Evolutionary conservation across 1,140 invertebrate genomes (phyloP).

Genomic region (fruit fly (Drosophila melanogaster)): Release_6_plus_ISO1_MT NC_004354.4:3454501-3455000

Average conservation of each 20-base stretch:
- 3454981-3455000: slow-evolving; percentile 21
- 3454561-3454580: neutral
- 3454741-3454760: neutral
- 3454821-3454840: slow-evolving; percentile 6
- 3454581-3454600: slow-evolving; percentile 13
- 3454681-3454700: slow-evolving; percentile 55
- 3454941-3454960: too few relatives aligned
- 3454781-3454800: slow-evolving; percentile 32
- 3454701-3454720: slow-evolving; percentile 66
- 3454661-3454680: slow-evolving; percentile 74
- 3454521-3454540: slow-evolving; percentile 52
- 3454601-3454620: neutral
- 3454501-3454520: slow-evolving; percentile 81
- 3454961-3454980: neutral
- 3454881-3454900: too few relatives aligned
- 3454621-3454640: slow-evolving; percentile 16
- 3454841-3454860: neutral
- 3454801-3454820: slow-evolving; percentile 10
- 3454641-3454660: slow-evolving; percentile 74
- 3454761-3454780: slow-evolving; percentile 11
- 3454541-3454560: slow-evolving; percentile 78
- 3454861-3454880: too few relatives aligned
- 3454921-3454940: too few relatives aligned
- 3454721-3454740: neutral
- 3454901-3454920: too few relatives aligned